Percentiles rank a stretch among this genome's conserved stretches.
Conservation (phyloP, 2,888 invertebrate species). For the Metellina segmentata region DNA sequence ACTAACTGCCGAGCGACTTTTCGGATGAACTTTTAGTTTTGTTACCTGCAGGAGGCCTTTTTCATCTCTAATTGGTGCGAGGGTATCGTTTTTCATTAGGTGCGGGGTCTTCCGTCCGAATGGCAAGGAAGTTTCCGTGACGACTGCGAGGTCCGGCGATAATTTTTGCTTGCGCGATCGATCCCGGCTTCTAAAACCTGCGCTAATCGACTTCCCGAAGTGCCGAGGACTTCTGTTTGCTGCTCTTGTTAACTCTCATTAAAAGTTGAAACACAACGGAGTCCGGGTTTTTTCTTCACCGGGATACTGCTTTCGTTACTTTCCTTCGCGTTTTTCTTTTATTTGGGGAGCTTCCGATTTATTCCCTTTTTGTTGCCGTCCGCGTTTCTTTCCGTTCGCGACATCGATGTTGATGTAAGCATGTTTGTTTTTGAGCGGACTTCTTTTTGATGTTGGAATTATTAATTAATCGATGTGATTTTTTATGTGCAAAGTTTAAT, state of each 20-base stretch:
- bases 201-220: conserved; percentile 71
- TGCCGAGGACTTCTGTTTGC: conserved; percentile 60
- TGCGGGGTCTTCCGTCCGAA: background rate
- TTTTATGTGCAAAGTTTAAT: no score
- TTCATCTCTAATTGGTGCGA: conserved; percentile 64
- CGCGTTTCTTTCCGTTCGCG: background rate
- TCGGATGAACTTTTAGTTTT: conserved; percentile 58
- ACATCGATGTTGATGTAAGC: background rate
- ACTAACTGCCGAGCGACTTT: conserved; percentile 17
- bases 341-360: no score
- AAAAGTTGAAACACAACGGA: conserved; percentile 52
- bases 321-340: no score
- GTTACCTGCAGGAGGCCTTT: conserved; percentile 68
- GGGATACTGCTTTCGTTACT: background rate
- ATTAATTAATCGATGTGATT: background rate
- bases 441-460: background rate
- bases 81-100: conserved; percentile 73
- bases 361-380: background rate
- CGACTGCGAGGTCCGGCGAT: conserved; percentile 36
- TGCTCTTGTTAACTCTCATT: conserved; percentile 73
- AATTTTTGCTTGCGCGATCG: conserved; percentile 56
- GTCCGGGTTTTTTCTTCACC: background rate
- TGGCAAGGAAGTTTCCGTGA: conserved; percentile 40
- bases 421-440: background rate
- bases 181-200: conserved; percentile 49